Evolutionary conservation across 2,797 vertebrate genomes (phyloP).

Genomic region (Bradypus variegatus): DNA sequence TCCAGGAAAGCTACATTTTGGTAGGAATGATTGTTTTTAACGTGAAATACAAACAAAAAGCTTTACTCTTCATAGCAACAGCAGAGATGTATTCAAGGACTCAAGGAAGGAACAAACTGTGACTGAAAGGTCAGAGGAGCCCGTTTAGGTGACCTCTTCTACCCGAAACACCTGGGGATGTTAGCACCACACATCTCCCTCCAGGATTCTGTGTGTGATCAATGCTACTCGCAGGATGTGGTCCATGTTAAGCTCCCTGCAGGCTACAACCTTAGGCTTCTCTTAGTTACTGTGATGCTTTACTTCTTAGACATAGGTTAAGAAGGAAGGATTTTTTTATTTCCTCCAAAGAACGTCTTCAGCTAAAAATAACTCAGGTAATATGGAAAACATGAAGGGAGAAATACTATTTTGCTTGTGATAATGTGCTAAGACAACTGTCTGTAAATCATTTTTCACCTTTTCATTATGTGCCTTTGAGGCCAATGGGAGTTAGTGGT

Average conservation of each 20-base stretch:
- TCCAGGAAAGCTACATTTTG: neutral
- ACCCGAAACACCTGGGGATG: neutral
- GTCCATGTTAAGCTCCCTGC: neutral
- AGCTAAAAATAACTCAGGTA: constrained; percentile 40
- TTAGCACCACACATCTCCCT: neutral
- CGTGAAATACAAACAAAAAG: neutral
- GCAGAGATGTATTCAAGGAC: neutral
- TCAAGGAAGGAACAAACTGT: neutral
- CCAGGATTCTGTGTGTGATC: neutral
- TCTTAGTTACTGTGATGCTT: neutral
- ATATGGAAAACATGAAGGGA: neutral
- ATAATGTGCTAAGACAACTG: neutral
- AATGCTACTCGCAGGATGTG: accelerated
- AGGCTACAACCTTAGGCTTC: neutral
- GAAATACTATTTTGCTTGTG: neutral
- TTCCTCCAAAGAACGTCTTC: constrained; percentile 13
- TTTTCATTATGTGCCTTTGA: neutral
- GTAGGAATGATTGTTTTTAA: neutral
- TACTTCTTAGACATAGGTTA: neutral
- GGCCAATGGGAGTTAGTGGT: neutral
- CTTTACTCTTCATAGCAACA: neutral
- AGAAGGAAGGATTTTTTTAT: constrained; percentile 9
- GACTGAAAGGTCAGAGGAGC: neutral
- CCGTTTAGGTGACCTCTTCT: neutral
- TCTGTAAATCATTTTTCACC: constrained; percentile 8